Conservation (phyloP, 2,797 vertebrate genomes). For the Acanthis flammea region DNA sequence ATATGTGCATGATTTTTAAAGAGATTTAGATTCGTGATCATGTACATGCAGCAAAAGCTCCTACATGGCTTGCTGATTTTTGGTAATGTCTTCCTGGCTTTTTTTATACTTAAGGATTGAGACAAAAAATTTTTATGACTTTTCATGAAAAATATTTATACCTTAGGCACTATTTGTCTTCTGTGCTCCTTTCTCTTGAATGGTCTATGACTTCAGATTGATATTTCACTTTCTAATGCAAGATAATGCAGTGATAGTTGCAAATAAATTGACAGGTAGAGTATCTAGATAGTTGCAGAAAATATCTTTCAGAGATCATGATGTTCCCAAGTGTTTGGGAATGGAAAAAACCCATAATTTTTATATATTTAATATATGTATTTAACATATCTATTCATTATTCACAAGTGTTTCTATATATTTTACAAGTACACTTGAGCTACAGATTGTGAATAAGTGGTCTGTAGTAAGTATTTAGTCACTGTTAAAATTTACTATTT, state of each 20-base stretch:
- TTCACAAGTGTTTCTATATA: slow-evolving; percentile 66
- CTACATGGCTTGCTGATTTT: not conserved
- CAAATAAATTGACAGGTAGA: slow-evolving; percentile 8
- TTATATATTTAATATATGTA: slow-evolving; percentile 49
- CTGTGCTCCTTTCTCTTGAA: not conserved
- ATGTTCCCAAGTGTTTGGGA: slow-evolving; percentile 7
- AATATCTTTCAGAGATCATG: not conserved
- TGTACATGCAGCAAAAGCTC: not conserved
- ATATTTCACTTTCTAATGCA: not conserved
- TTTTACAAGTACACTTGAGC: slow-evolving; percentile 57
- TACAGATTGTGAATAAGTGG: slow-evolving; percentile 51
- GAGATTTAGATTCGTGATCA: not conserved
- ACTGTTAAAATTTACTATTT: slow-evolving; percentile 40
- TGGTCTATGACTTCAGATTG: not conserved
- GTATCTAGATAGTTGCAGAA: not conserved
- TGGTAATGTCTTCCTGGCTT: not conserved
- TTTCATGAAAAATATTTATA: not conserved
- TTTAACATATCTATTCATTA: slow-evolving; percentile 58
- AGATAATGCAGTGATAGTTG: not conserved
- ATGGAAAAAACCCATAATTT: not conserved
- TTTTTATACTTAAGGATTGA: not conserved
- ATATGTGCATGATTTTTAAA: not conserved
- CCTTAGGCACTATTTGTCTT: not conserved
- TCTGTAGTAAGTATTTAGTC: slow-evolving; percentile 41
- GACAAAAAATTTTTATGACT: not conserved